Evolutionary conservation across 1,140 invertebrate genomes (phyloP).

Genomic region (Cardiocondyla obscurior): DNA sequence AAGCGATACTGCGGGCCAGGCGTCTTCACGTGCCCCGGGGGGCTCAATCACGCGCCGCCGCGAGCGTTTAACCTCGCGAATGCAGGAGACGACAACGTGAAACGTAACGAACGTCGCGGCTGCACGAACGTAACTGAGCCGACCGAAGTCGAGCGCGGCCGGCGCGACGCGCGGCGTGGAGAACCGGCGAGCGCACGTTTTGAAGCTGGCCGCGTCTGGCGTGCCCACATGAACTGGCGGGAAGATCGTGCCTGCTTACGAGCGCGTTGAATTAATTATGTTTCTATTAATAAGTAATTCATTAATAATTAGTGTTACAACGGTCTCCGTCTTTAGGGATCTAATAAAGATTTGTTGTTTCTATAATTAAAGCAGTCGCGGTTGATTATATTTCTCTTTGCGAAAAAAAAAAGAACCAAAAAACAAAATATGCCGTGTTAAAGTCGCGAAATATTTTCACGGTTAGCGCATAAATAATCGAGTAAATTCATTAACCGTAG

Average conservation of each 20-base stretch:
- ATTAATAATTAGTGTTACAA: no score
- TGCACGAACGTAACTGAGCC: slow-evolving; percentile 35
- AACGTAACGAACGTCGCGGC: not conserved
- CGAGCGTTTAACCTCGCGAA: slow-evolving; percentile 16
- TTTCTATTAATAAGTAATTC: not conserved
- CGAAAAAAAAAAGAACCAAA: no score
- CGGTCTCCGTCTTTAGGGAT: not conserved
- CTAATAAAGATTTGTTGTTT: not conserved
- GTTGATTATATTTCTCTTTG: not conserved
- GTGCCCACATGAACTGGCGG: slow-evolving; percentile 32
- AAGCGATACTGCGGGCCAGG: not conserved
- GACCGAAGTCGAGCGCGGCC: no score
- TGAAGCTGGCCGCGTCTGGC: not conserved
- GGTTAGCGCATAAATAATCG: not conserved
- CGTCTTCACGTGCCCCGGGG: not conserved
- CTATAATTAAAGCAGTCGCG: not conserved
- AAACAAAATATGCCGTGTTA: not conserved
- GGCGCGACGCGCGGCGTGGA: not conserved
- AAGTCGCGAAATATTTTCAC: not conserved
- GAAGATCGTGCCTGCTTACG: not conserved
- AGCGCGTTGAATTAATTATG: slow-evolving; percentile 35
- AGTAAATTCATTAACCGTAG: not conserved
- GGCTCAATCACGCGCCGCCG: not conserved
- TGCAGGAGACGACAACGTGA: not conserved
- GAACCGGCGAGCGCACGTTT: slow-evolving; percentile 18